Percentiles rank a stretch among this genome's conserved stretches.
These are phyloP conservation scores for Ibidorhyncha struthersii DNA, from an alignment of 2,113 vertebrate genomes.

Conservation along the genomic window DNA sequence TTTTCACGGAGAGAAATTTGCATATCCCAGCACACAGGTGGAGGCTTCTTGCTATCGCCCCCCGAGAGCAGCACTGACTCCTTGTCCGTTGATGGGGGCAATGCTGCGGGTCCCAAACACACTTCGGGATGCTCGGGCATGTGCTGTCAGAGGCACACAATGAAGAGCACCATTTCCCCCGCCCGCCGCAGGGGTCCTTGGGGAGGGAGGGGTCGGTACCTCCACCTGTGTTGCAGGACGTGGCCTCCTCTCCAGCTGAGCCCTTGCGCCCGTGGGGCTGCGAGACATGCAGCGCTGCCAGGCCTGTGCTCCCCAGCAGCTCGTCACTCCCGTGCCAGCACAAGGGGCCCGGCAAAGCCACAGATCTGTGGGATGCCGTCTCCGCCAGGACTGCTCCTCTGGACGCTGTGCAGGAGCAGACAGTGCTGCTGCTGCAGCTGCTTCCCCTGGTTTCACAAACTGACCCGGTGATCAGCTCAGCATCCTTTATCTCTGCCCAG, in stretches of 20 bases:
- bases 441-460: background rate
- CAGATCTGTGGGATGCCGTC: too few species aligned
- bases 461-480: background rate
- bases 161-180: background rate
- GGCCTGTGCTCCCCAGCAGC: background rate
- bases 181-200: background rate
- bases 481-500: background rate
- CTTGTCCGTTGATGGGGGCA: too few species aligned
- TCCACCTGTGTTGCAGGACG: background rate
- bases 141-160: too few species aligned
- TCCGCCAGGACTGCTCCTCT: background rate
- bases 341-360: background rate
- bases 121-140: too few species aligned
- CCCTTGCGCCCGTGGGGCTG: background rate
- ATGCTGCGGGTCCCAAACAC: background rate
- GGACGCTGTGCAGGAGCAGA: background rate
- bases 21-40: accelerated
- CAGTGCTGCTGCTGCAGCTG: background rate
- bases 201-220: background rate
- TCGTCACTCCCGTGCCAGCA: background rate
- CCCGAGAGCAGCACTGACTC: background rate
- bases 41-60: background rate
- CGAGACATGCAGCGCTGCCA: accelerated
- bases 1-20: background rate
- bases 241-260: background rate